Evolutionary conservation across 2,113 vertebrate genomes (phyloP).

Genomic region (Megalops atlanticus): DNA sequence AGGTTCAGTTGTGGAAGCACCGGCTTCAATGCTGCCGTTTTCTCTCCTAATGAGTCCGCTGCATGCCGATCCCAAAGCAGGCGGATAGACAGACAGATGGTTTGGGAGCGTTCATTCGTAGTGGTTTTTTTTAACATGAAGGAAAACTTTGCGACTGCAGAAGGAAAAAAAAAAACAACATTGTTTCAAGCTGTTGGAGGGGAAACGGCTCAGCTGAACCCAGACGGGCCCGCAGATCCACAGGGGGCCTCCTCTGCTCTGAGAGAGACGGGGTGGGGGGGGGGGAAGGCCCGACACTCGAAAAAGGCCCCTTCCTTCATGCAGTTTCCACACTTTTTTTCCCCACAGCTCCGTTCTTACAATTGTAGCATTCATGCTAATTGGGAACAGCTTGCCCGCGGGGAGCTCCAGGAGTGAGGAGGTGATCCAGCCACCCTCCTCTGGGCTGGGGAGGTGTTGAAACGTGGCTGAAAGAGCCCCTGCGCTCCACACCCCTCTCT

Average conservation of each 20-base stretch:
- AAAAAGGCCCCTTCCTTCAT: neutral
- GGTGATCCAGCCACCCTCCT: neutral
- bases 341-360: neutral
- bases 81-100: constrained; percentile 45
- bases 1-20: neutral
- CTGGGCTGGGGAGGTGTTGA: constrained; percentile 1
- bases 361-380: constrained; percentile 6
- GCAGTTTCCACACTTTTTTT: neutral
- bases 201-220: neutral
- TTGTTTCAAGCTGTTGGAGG: constrained; percentile 34
- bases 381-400: constrained; percentile 5
- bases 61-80: constrained; percentile 14
- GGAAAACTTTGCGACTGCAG: constrained; percentile 25
- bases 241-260: neutral
- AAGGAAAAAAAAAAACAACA: constrained; percentile 4
- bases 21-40: too few relatives aligned
- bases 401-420: neutral
- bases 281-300: neutral
- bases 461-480: neutral
- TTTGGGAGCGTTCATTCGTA: constrained; percentile 46
- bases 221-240: neutral
- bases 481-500: neutral
- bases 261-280: neutral
- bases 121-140: constrained; percentile 25
- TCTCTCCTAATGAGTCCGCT: neutral